Percentiles rank a stretch among this genome's conserved stretches.
phyloP scores from a whole-genome alignment of 1,140 invertebrate genomes.

The Tetramorium parvispinum region DNA sequence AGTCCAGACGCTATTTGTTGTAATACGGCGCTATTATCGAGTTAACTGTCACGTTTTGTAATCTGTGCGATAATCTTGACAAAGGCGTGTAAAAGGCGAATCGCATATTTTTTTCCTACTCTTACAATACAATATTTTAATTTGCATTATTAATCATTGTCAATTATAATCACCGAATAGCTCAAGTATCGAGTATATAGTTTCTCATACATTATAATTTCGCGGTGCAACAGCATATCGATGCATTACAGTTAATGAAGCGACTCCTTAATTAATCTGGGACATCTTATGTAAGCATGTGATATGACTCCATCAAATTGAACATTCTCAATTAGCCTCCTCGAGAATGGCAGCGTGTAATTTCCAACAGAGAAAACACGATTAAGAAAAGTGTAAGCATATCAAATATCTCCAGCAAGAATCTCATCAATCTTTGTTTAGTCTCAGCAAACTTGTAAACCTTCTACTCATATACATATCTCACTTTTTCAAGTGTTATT shows the following conservation, averaged over 20 bases:
- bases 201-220: not conserved
- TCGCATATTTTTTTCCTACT: not conserved
- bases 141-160: not conserved
- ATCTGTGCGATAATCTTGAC: not conserved
- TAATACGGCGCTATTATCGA: not conserved
- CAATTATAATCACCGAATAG: not conserved
- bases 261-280: slow-evolving; percentile 62
- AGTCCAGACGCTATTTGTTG: not conserved
- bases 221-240: not conserved
- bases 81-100: not conserved
- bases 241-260: slow-evolving; percentile 47
- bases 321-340: slow-evolving; percentile 40
- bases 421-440: not conserved
- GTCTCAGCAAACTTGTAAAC: not conserved
- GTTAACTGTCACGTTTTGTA: not conserved
- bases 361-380: not conserved
- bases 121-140: not conserved
- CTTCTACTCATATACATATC: not conserved
- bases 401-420: not conserved
- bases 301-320: slow-evolving; percentile 23
- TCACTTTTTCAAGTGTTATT: not conserved
- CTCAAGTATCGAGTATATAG: not conserved
- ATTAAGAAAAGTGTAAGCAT: slow-evolving; percentile 16
- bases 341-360: slow-evolving; percentile 27
- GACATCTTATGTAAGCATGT: slow-evolving; percentile 50